A percentile compares a stretch with the other conserved stretches of the same genome.
Evolutionary conservation across 2,797 vertebrate genomes (phyloP).

Genomic region (Lepilemur septentrionalis): DNA sequence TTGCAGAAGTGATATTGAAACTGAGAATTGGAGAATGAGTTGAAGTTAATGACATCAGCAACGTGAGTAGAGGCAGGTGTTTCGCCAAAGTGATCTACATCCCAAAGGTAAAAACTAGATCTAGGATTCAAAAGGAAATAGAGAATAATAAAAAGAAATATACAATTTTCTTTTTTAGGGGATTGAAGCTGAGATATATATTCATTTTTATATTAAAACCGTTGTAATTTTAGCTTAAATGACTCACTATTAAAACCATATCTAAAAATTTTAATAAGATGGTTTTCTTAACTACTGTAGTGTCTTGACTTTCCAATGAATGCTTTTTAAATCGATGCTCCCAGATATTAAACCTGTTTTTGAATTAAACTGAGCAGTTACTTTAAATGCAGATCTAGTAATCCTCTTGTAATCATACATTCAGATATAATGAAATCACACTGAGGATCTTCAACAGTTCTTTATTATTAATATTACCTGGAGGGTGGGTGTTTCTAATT

Average conservation of each 20-base stretch:
- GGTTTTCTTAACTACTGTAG: not conserved
- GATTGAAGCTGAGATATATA: not conserved
- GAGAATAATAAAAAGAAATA: not conserved
- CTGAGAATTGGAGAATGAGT: not conserved
- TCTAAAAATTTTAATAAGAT: not conserved
- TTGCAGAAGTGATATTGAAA: not conserved
- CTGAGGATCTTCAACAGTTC: not conserved
- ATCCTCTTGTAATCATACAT: not conserved
- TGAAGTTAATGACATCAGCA: not conserved
- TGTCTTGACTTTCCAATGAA: not conserved
- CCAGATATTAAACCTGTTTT: not conserved
- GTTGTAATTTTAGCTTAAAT: not conserved
- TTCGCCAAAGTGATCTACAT: not conserved
- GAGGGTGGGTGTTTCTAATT: not conserved
- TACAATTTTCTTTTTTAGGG: not conserved
- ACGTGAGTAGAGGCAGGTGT: not conserved
- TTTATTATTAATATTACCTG: conserved; percentile 3
- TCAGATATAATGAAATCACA: not conserved
- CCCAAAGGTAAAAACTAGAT: not conserved
- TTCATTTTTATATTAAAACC: not conserved
- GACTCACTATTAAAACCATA: not conserved
- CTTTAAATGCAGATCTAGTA: not conserved
- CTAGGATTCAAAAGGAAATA: not conserved
- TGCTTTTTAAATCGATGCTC: not conserved
- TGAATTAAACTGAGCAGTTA: not conserved